Evolutionary conservation across 2,113 vertebrate species (phyloP).

Genomic region (Sebastes schlegelii): DNA sequence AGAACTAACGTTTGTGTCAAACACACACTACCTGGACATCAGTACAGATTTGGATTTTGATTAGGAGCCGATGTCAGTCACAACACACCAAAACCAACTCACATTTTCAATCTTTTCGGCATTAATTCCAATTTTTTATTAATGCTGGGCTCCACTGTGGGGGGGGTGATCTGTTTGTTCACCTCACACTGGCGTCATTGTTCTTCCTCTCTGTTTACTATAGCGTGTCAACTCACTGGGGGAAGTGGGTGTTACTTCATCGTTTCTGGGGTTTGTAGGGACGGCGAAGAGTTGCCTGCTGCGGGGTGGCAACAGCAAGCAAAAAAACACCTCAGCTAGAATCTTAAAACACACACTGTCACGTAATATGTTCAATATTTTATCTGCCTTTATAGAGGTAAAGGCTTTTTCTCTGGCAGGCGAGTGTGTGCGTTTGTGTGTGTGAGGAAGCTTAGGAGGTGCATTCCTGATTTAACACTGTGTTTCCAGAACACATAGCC

Average conservation of each 20-base stretch:
- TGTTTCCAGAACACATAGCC: conserved; percentile 6
- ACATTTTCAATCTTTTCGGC: conserved; percentile 26
- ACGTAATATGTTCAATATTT: conserved; percentile 63
- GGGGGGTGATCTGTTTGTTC: conserved; percentile 2
- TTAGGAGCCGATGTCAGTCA: neutral
- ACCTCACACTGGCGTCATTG: conserved; percentile 16
- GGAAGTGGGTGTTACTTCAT: conserved; percentile 6
- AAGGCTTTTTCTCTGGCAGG: conserved; percentile 7
- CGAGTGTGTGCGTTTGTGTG: neutral
- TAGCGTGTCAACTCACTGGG: neutral
- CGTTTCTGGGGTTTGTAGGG: neutral
- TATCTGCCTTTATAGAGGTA: conserved; percentile 51
- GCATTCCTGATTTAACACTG: neutral
- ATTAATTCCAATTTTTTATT: conserved; percentile 27
- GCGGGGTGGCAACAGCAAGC: conserved; percentile 33
- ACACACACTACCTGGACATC: conserved; percentile 32
- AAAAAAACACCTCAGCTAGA: conserved; percentile 20
- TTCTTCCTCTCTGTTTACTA: conserved; percentile 29
- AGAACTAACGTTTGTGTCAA: neutral
- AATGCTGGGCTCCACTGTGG: neutral
- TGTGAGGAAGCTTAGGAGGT: neutral
- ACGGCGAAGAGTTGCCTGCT: conserved; percentile 3
- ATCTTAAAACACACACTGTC: conserved; percentile 50
- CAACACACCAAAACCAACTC: neutral
- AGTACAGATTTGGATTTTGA: neutral